Evolutionary conservation across 2,797 vertebrate genomes (phyloP).

Genomic region (Sylvia borin): DNA sequence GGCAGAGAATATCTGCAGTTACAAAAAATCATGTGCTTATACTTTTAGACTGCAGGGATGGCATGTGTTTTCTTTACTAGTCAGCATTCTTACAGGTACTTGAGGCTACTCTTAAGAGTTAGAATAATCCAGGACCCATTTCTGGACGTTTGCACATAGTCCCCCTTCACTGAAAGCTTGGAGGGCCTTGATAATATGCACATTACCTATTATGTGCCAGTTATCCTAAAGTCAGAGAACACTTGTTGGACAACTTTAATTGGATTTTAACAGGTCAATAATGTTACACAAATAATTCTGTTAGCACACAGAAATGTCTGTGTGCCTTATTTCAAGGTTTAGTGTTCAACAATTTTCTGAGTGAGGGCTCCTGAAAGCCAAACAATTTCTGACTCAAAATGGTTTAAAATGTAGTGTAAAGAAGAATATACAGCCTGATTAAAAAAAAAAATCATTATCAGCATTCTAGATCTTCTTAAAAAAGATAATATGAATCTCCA

Average conservation of each 20-base stretch:
- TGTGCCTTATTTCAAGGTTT: neutral
- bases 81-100: neutral
- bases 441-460: neutral
- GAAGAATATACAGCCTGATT: neutral
- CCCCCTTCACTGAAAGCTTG: neutral
- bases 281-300: neutral
- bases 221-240: neutral
- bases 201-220: neutral
- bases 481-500: neutral
- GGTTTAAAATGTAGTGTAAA: neutral
- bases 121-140: neutral
- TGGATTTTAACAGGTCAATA: neutral
- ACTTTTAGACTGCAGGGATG: neutral
- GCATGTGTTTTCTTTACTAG: neutral
- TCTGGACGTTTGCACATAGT: neutral
- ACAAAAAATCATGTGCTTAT: neutral
- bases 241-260: neutral
- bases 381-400: neutral
- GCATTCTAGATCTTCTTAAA: neutral
- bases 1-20: neutral
- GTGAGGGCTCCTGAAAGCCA: neutral
- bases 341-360: neutral
- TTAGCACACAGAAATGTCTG: neutral
- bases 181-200: neutral
- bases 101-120: neutral